Evolutionary conservation across 2,888 invertebrate species (phyloP), one percentile per base, ranked within the genome.

Genomic region (Hesperia comma): DNA sequence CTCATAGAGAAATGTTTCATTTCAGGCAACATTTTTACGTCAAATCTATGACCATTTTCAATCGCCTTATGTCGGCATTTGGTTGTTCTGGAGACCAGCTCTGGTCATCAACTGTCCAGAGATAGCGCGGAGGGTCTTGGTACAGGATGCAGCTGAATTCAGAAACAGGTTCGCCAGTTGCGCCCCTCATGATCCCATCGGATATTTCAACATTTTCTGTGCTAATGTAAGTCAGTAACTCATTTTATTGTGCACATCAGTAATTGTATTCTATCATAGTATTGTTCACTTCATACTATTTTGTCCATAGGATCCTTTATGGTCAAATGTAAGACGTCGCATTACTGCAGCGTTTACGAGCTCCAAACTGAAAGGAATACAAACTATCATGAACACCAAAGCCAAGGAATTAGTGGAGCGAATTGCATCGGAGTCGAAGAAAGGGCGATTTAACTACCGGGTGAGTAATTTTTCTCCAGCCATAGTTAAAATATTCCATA

Each of bases 321-420:
- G 85, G 85, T 74, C 80, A 0, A 74, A 72, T 6, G 17, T 84
- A 5, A 72, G 86, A 26, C 73, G 74, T 5, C 78, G 77, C 0
- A 63, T 86, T 43, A 83, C 81, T 0, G 6, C 74, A 0, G 70
- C 79, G 2, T 85, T 85, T 60, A 82, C 84, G 0, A 75, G 80
- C 14, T 72, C 83, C 2, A 84, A 80, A 51, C 72, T 85, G 0
- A 75, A 74, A 37, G 73, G 72, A 2, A 69, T 82, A 0, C 73
- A 80, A 12, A 57, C 54, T 4, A 64, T 79, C 0, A 67, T 77
- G 12, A 32, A 63, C 0, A 63, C 5, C 0, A 86, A 86, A 41
- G 57, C 76, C 0, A 64, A 70, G 0, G 79, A 84, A 33, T 67
- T 84, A 10, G 68, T 76, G 0, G n/a, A 66, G n/a, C 74, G 83